A percentile compares a stretch with the other conserved stretches of the same genome.
Evolutionary conservation across 2,888 invertebrate genomes (phyloP).

Genomic region (Charanyca ferruginea): DNA sequence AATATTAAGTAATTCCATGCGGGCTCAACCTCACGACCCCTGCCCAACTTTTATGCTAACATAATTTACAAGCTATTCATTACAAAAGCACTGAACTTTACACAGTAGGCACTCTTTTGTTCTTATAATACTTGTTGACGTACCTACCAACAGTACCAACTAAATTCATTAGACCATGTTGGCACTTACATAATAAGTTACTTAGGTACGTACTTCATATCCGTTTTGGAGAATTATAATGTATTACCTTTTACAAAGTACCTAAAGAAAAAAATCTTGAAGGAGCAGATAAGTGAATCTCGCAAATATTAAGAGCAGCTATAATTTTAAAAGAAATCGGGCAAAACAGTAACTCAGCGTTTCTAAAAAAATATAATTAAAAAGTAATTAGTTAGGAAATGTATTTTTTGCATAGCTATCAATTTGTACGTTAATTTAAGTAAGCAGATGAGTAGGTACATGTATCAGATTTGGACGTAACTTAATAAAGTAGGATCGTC

Average conservation of each 20-base stretch:
- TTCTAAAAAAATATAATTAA: conserved; percentile 40
- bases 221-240: neutral
- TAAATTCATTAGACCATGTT: conserved; percentile 14
- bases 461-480: neutral
- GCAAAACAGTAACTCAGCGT: conserved; percentile 26
- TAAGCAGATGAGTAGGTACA: neutral
- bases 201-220: neutral
- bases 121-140: conserved; percentile 33
- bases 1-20: conserved; percentile 30
- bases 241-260: neutral
- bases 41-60: conserved; percentile 13
- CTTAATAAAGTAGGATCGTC: conserved; percentile 1
- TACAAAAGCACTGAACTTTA: conserved; percentile 38
- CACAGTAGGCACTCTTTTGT: conserved; percentile 33
- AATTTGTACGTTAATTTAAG: neutral
- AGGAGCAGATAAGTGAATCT: neutral
- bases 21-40: conserved; percentile 15
- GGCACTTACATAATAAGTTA: conserved; percentile 23
- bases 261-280: neutral
- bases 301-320: conserved; percentile 9
- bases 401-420: neutral
- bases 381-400: conserved; percentile 36
- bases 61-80: conserved; percentile 41
- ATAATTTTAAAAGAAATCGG: conserved; percentile 24
- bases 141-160: conserved; percentile 2